These are phyloP conservation scores for Amphilophus citrinellus DNA, from an alignment of 2,113 vertebrate genomes.

Conservation along the genomic window DNA sequence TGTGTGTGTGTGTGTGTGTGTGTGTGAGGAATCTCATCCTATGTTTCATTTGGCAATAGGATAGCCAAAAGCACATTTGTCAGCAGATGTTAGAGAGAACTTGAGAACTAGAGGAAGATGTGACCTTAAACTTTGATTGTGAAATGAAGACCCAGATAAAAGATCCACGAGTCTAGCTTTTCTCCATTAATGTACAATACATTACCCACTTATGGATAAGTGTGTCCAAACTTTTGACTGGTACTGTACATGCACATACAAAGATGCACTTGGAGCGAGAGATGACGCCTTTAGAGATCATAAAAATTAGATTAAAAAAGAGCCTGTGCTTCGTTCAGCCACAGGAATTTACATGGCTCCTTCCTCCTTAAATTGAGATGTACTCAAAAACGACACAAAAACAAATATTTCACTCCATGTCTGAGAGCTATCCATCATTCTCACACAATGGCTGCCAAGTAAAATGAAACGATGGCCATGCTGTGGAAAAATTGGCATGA, in stretches of 20 bases:
- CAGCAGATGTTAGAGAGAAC: conserved; percentile 15
- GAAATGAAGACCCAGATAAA: conserved; percentile 39
- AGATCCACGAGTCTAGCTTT: conserved; percentile 33
- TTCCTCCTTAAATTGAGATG: conserved; percentile 53
- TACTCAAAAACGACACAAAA: conserved; percentile 74
- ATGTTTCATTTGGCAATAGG: background rate
- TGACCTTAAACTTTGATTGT: conserved; percentile 23
- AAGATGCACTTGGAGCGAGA: conserved; percentile 34
- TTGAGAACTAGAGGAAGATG: conserved; percentile 13
- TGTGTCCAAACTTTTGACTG: no score
- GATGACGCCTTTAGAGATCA: conserved; percentile 51
- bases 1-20: background rate
- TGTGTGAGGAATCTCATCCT: background rate
- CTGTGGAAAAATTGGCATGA: conserved; percentile 42
- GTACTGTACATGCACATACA: conserved; percentile 15
- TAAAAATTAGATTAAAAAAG: conserved; percentile 66
- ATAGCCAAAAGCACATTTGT: background rate
- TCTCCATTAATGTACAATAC: background rate
- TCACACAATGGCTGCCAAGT: conserved; percentile 67
- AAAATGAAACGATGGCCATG: conserved; percentile 49
- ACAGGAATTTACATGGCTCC: conserved; percentile 67
- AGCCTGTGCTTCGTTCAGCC: conserved; percentile 30
- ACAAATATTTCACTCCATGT: conserved; percentile 72
- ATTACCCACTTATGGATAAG: no score
- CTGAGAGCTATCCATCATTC: conserved; percentile 66